A percentile compares a stretch with the other conserved stretches of the same genome.
Conservation (phyloP, 35 echinoderm and acorn worm species). For the Lytechinus pictus region DNA sequence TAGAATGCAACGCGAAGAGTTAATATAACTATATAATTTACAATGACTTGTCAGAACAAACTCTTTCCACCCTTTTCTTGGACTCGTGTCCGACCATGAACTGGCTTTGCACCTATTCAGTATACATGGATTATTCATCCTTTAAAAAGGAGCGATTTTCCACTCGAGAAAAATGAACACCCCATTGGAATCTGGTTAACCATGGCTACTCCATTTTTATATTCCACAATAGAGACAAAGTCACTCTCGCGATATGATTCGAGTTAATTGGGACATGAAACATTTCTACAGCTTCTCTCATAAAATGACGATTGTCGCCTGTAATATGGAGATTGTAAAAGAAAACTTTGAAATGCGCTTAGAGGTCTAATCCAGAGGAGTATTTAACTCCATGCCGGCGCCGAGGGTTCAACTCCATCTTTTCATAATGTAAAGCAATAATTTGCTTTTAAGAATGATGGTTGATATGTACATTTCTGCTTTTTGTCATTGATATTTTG, state of each 20-base stretch:
- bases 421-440: background rate
- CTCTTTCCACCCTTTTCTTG: background rate
- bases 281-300: conserved; percentile 27
- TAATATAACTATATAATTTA: background rate
- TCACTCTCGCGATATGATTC: conserved; percentile 14
- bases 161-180: background rate
- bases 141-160: background rate
- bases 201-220: background rate
- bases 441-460: background rate
- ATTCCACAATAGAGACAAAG: background rate
- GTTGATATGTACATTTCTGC: background rate
- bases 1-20: background rate
- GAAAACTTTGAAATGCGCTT: background rate
- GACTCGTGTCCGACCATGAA: background rate
- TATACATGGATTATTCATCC: background rate
- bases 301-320: background rate
- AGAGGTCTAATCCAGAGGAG: background rate
- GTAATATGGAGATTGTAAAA: background rate
- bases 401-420: background rate
- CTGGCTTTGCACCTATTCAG: background rate
- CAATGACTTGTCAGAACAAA: background rate
- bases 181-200: background rate
- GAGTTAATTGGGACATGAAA: conserved; percentile 42
- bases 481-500: background rate
- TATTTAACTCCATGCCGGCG: background rate